These are phyloP conservation scores for Stenchaetothrips biformis DNA, from an alignment of 2,888 invertebrate genomes.

Conservation along the genomic window DNA sequence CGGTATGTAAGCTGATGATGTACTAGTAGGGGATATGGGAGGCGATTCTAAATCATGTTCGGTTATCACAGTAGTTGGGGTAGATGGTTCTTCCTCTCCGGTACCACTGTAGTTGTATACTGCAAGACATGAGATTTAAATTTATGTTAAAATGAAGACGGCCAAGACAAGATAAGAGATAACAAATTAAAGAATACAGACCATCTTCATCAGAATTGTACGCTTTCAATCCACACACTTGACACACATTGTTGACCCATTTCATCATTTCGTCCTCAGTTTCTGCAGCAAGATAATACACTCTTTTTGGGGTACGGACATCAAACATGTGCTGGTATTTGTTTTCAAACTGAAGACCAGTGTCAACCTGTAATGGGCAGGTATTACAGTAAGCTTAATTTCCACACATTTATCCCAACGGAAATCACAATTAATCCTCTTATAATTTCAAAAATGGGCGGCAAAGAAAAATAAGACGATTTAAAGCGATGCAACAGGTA, in stretches of 20 bases:
- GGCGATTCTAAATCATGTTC: slow-evolving; percentile 52
- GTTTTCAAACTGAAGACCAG: slow-evolving; percentile 76
- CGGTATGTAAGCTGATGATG: slow-evolving; percentile 76
- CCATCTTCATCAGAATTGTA: slow-evolving; percentile 55
- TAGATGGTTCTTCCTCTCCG: slow-evolving; percentile 37
- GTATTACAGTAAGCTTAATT: slow-evolving; percentile 22
- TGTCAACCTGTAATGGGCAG: slow-evolving; percentile 61
- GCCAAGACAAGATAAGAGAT: background rate
- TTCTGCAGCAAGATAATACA: slow-evolving; percentile 89
- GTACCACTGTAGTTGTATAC: slow-evolving; percentile 22
- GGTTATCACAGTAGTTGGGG: slow-evolving; percentile 46
- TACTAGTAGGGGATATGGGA: slow-evolving; percentile 58
- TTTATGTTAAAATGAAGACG: background rate
- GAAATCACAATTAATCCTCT: background rate
- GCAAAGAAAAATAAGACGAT: background rate
- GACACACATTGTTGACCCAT: slow-evolving; percentile 93
- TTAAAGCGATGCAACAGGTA: no score
- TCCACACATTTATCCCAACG: slow-evolving; percentile 29
- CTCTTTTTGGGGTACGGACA: slow-evolving; percentile 80
- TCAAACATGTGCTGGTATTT: slow-evolving; percentile 83
- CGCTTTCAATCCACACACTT: slow-evolving; percentile 81
- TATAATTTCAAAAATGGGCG: background rate
- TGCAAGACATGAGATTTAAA: background rate
- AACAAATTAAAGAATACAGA: slow-evolving; percentile 33
- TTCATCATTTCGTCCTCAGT: slow-evolving; percentile 87